A percentile compares a stretch with the other conserved stretches of the same genome.
Conservation (phyloP, 2,888 invertebrate species). For the Leptinotarsa rubiginosa region DNA sequence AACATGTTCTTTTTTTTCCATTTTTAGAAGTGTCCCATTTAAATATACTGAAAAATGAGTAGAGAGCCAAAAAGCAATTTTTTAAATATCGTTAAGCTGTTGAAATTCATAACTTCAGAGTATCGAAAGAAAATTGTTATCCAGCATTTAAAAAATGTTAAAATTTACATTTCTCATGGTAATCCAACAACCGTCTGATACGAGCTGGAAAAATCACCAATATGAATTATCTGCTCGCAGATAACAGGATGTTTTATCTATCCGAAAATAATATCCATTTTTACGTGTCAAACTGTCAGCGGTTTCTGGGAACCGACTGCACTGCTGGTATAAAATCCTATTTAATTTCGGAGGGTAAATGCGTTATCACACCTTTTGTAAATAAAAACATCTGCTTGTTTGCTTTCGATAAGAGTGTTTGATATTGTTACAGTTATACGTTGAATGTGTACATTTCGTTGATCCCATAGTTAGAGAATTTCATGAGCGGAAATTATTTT, state of each 20-base stretch:
- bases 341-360: constrained; percentile 38
- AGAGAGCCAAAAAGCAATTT: too few relatives aligned
- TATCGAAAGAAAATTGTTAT: background rate
- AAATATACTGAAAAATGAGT: too few relatives aligned
- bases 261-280: constrained; percentile 8
- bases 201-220: constrained; percentile 18
- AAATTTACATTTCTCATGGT: constrained; percentile 33
- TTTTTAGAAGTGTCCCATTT: too few relatives aligned
- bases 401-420: constrained; percentile 57
- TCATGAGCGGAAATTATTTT: constrained; percentile 13
- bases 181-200: background rate
- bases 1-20: too few relatives aligned
- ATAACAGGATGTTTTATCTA: constrained; percentile 28
- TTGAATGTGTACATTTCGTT: constrained; percentile 45
- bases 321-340: constrained; percentile 37
- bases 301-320: constrained; percentile 23
- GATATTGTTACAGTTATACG: constrained; percentile 53
- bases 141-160: background rate
- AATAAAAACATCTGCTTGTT: constrained; percentile 58
- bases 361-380: constrained; percentile 48
- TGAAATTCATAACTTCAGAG: background rate
- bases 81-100: too few relatives aligned
- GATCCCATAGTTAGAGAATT: constrained; percentile 29
- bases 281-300: background rate
- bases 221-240: constrained; percentile 28